phyloP scores from a whole-genome alignment of 2,888 invertebrate species.

The Drosophila conformis region DNA sequence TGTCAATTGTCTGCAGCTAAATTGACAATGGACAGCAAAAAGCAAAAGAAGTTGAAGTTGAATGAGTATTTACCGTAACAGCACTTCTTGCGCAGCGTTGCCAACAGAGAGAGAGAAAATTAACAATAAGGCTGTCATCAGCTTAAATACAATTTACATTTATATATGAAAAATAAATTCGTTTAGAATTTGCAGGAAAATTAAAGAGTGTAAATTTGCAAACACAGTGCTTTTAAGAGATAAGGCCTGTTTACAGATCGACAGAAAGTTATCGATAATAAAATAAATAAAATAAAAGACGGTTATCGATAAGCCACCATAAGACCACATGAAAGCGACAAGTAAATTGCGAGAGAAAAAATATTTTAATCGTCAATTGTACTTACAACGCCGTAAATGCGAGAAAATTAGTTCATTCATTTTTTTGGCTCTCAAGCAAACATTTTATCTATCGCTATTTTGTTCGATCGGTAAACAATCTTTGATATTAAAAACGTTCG shows the following conservation, averaged over 20 bases:
- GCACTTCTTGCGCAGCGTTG: not conserved
- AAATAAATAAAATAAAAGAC: too few relatives aligned
- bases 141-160: not conserved
- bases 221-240: too few relatives aligned
- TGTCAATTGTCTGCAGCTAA: conserved; percentile 52
- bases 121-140: not conserved
- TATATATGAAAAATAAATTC: not conserved
- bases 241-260: too few relatives aligned
- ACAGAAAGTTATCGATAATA: too few relatives aligned
- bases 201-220: too few relatives aligned
- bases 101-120: not conserved
- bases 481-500: not conserved
- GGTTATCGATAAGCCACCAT: not conserved
- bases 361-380: not conserved
- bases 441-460: not conserved
- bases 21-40: conserved; percentile 7
- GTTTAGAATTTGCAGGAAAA: not conserved
- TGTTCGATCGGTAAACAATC: not conserved
- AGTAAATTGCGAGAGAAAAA: not conserved
- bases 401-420: rapidly evolving
- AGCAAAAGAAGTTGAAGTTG: conserved; percentile 7
- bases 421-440: not conserved
- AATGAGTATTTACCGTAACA: not conserved
- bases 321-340: not conserved
- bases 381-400: not conserved